phyloP scores from a whole-genome alignment of 2,797 vertebrate species.

The Enteromius argenteus region DNA sequence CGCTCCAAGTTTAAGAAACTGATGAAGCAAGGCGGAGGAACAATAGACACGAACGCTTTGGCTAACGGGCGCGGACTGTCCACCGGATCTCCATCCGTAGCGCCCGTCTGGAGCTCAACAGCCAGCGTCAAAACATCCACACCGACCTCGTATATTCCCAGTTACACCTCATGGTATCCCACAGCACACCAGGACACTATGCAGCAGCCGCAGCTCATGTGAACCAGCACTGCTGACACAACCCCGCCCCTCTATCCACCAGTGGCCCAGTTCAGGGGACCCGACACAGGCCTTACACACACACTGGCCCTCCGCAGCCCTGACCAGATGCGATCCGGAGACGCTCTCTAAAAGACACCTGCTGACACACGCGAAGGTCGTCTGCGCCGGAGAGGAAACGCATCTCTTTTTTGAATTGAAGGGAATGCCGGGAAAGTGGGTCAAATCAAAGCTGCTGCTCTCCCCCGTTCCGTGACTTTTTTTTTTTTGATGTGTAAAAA shows the following conservation, averaged over 20 bases:
- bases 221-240: conserved; percentile 73
- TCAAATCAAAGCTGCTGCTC: conserved; percentile 74
- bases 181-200: conserved; percentile 97
- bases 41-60: conserved; percentile 87
- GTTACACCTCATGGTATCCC: conserved; percentile 98
- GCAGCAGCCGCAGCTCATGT: conserved; percentile 98
- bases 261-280: conserved; percentile 72
- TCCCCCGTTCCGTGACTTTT: conserved; percentile 66
- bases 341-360: conserved; percentile 74
- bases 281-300: conserved; percentile 54
- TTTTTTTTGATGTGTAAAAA: conserved; percentile 55
- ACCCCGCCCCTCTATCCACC: conserved; percentile 63
- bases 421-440: conserved; percentile 69
- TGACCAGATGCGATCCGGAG: conserved; percentile 80
- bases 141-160: conserved; percentile 93
- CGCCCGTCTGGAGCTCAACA: conserved; percentile 92
- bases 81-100: conserved; percentile 88
- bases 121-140: conserved; percentile 89
- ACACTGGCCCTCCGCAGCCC: conserved; percentile 66
- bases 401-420: conserved; percentile 62
- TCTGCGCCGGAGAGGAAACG: conserved; percentile 74
- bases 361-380: conserved; percentile 69
- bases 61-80: conserved; percentile 91
- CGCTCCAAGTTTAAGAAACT: conserved; percentile 95
- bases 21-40: conserved; percentile 93